Conservation (phyloP, 2,113 vertebrate genomes). For the Dascyllus trimaculatus region DNA sequence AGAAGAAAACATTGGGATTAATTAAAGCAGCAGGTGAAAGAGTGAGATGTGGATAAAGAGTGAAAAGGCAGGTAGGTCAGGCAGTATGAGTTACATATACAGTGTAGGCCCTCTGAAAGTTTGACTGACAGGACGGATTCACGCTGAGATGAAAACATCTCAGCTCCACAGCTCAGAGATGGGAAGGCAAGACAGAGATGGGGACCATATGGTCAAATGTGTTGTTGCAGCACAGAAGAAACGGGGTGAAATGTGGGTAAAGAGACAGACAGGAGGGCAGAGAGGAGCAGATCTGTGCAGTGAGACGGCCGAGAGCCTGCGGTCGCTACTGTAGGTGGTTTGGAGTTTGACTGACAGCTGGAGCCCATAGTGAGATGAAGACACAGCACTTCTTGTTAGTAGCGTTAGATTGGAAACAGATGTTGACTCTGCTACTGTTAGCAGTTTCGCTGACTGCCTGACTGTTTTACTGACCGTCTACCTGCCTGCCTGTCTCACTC, state of each 20-base stretch:
- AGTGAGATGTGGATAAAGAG: background rate
- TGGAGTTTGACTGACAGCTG: constrained; percentile 79
- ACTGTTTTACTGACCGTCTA: constrained; percentile 31
- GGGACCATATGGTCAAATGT: background rate
- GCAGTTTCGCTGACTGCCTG: constrained; percentile 46
- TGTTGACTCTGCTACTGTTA: constrained; percentile 80
- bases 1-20: background rate
- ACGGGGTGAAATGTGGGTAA: background rate
- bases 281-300: background rate
- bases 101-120: background rate
- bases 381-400: constrained; percentile 77
- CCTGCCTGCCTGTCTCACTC: constrained; percentile 30
- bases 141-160: constrained; percentile 25
- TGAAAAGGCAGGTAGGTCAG: background rate
- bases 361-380: constrained; percentile 65
- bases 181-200: background rate
- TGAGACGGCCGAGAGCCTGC: background rate
- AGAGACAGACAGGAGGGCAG: background rate
- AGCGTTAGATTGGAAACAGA: constrained; percentile 79
- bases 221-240: background rate
- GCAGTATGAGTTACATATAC: background rate
- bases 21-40: constrained; percentile 27
- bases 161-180: constrained; percentile 7
- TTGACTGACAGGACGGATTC: constrained; percentile 42
- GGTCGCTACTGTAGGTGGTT: constrained; percentile 44